Percentiles rank a stretch among this genome's conserved stretches.
Evolutionary conservation across 2,113 vertebrate genomes (phyloP).

Genomic region (Colaptes auratus): DNA sequence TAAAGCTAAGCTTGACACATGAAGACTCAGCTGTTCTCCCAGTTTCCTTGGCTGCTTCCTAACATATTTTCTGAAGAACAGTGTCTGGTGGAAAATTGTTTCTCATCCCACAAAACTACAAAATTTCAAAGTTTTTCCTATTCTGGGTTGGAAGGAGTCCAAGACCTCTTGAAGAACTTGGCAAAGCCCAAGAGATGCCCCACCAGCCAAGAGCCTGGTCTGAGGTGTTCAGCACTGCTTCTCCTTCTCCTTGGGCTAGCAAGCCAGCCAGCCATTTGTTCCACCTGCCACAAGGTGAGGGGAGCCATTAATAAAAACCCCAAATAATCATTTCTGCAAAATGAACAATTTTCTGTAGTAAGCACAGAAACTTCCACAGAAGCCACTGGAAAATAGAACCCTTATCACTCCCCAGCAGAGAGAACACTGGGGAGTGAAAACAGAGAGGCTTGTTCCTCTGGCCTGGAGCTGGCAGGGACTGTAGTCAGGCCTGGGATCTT

Average conservation of each 20-base stretch:
- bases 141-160: neutral
- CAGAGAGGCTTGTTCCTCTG: neutral
- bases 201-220: neutral
- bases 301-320: neutral
- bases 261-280: neutral
- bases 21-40: neutral
- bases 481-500: neutral
- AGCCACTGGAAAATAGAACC: neutral
- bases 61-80: neutral
- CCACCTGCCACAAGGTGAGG: neutral
- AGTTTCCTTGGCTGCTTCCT: neutral
- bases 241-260: neutral
- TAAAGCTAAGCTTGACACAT: neutral
- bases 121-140: slow-evolving; percentile 1
- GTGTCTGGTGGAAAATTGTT: slow-evolving; percentile 3
- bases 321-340: neutral
- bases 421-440: neutral
- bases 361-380: neutral
- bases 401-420: neutral
- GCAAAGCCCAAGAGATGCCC: neutral
- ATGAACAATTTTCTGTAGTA: neutral
- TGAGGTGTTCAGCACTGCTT: neutral
- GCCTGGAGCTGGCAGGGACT: neutral
- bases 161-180: neutral
- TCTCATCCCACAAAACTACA: neutral